Conservation (phyloP, 2,113 vertebrate genomes). For the Limnothrissa miodon region DNA sequence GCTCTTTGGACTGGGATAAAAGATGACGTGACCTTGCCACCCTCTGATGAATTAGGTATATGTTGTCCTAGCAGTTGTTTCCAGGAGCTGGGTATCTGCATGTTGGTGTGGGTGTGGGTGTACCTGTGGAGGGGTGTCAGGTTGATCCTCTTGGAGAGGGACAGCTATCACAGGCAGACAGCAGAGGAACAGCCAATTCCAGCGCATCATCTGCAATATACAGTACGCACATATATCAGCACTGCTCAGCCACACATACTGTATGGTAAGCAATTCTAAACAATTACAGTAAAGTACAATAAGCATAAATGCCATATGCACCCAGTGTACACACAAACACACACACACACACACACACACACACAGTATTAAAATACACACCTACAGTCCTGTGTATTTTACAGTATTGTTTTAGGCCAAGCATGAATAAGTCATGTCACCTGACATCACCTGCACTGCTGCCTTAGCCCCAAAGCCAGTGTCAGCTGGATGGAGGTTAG, state of each 20-base stretch:
- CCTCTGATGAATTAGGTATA: neutral
- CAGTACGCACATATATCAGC: neutral
- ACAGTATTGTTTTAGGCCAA: too few relatives aligned
- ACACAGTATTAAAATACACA: neutral
- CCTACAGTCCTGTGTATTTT: too few relatives aligned
- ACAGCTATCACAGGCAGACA: conserved; percentile 27
- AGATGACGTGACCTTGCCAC: neutral
- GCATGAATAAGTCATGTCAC: too few relatives aligned
- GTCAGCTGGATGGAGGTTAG: neutral
- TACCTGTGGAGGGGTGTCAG: neutral
- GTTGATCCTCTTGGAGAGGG: neutral
- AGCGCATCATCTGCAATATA: conserved; percentile 36
- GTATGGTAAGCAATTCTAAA: neutral
- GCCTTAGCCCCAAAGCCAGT: neutral
- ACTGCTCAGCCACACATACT: neutral
- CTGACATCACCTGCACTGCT: neutral
- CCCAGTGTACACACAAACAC: neutral
- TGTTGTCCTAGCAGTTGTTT: neutral
- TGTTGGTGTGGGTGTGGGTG: neutral
- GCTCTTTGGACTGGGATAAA: neutral
- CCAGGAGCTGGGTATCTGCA: neutral
- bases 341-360: neutral
- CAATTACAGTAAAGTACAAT: neutral
- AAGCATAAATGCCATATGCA: too few relatives aligned
- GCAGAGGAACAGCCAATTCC: conserved; percentile 32